Evolutionary conservation across 2,888 invertebrate genomes (phyloP), one percentile per base, ranked within the genome.

Genomic region (Sphaerophoria taeniata): DNA sequence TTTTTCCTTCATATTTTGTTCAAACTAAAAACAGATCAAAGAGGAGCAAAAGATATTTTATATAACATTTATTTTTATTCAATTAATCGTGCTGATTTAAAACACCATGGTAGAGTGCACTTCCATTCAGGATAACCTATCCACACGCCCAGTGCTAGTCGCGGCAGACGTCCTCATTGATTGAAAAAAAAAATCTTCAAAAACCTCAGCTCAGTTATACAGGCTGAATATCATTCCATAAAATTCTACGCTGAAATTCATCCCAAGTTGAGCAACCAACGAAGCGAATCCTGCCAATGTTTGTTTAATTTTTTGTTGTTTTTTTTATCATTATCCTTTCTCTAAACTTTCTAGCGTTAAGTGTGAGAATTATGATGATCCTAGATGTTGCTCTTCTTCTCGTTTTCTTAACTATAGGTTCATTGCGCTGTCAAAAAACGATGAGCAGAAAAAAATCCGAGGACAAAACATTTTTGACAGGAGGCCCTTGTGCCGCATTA

Each of bases 301-400:
- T 79, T 84, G 83, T 75, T 84, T 84, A 79, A 75, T 47, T 47
- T n/a, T 14, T 47, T 55, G 56, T 65, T 63, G 53, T 55, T 39
- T 14, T 63, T 7, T n/a, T 63, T 33, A 43, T 65, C 65, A 67
- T 56, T 55, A 58, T 74, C 74, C 53, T 71, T 79, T 45, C 55
- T 53, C 53, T 70, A 71, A 84, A 24, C 24, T 24, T 24, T 24
- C 1, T 24, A 24, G 24, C 24, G 24, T 24, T 24, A 24, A 84
- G 83, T 84, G 83, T 84, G 83, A 84, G 83, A 84, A 84, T 67
- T 84, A 79, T 84, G 61, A 77, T 76, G 74, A 83, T 79, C 70
- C 78, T 49, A 65, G 36, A 55, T 60, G 65, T 60, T 58, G 71
- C 39, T 56, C 31, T 16, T 53, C 67, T 67, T 51, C 3, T 67